These are phyloP conservation scores for Caranx ignobilis DNA, from an alignment of 2,113 vertebrate species.

Conservation along the genomic window DNA sequence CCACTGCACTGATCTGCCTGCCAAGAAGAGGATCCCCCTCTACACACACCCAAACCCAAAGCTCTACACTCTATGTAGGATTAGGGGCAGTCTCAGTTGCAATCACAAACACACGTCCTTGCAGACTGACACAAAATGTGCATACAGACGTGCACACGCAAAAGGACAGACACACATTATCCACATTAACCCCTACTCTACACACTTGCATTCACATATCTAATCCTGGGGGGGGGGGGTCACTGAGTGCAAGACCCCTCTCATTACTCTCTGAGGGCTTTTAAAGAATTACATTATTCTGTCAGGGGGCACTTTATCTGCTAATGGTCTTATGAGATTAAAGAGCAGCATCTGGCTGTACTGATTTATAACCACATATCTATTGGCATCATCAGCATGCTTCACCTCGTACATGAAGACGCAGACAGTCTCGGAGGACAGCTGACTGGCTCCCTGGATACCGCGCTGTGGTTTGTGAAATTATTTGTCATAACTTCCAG, in stretches of 20 bases:
- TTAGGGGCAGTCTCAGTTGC: constrained; percentile 26
- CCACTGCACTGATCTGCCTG: constrained; percentile 40
- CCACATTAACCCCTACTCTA: background rate
- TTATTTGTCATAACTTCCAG: constrained; percentile 34
- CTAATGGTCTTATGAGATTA: constrained; percentile 67
- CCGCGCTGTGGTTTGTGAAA: background rate
- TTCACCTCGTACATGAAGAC: constrained; percentile 20
- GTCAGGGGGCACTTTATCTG: constrained; percentile 60
- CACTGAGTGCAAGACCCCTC: constrained; percentile 14
- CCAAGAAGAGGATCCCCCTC: constrained; percentile 32
- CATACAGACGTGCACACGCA: background rate
- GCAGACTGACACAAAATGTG: constrained; percentile 2
- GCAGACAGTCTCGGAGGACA: background rate
- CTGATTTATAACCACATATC: constrained; percentile 65
- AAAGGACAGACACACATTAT: background rate
- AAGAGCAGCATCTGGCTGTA: constrained; percentile 58
- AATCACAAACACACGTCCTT: constrained; percentile 1
- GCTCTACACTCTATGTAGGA: constrained; percentile 1
- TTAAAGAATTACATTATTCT: constrained; percentile 72
- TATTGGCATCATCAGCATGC: constrained; percentile 44
- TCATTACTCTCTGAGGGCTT: constrained; percentile 66
- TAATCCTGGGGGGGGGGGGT: constrained; percentile 5
- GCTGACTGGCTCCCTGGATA: background rate
- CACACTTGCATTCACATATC: background rate
- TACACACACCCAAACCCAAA: background rate